Evolutionary conservation across 2,113 vertebrate species (phyloP), one percentile per base, ranked within the genome.

Genomic region (Junco hyemalis): DNA sequence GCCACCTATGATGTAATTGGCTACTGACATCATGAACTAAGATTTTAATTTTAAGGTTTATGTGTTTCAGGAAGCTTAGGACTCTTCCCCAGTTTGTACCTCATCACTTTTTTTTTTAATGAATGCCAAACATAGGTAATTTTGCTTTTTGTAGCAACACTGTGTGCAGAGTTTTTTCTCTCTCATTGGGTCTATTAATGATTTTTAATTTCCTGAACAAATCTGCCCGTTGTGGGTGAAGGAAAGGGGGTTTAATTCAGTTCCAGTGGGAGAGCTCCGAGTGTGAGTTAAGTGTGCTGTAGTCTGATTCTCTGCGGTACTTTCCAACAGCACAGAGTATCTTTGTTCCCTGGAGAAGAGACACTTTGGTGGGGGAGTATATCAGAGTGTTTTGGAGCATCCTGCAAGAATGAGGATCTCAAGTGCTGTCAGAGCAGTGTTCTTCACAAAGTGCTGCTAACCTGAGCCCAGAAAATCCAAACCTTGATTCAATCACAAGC

Each of bases 1-100:
- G 95, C 90, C 88, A 96, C 31, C 74, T 79, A 77, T 95, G 90
- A 80, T 92, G 93, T 96, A 81, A 95, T 90, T 35, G 28, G 57
- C 91, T 96, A 80, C 91, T 93, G 95, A 96, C 95, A 93, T 91
- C 69, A 81, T 89, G 61, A 97, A 91, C 81, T 72, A 81, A 53
- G 73, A 78, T 73, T 96, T 91, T 92, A 94, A 94, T 96, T 96
- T 88, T 88, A 53, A 88, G n/a, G n/a, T 91, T 88, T 97, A 83
- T 89, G 81, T 84, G 63, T 97, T 97, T 93, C 82, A 88, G 64
- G 64, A 96, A 91, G 92, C 73, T 91, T 81, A 86, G 95, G 94
- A 77, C 38, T 79, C 82, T 94, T 95, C 79, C 93, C 79, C 45
- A 85, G 47, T 95, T 95, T 86, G 81, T 97, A 74, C 79, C 85